phyloP scores from a whole-genome alignment of 2,888 invertebrate species.

The Galerucella nymphaeae region DNA sequence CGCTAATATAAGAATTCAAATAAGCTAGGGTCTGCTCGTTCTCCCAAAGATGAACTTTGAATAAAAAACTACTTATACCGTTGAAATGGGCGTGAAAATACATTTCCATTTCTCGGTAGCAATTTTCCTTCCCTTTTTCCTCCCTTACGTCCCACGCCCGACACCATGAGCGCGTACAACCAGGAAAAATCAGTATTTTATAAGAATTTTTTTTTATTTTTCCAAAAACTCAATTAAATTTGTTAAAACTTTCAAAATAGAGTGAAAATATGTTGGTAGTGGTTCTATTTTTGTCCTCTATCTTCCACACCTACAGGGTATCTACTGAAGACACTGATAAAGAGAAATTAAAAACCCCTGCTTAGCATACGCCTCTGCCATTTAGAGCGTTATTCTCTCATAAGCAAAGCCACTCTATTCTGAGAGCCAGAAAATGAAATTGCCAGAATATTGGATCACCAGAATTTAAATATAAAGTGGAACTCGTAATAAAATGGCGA shows the following conservation, averaged over 20 bases:
- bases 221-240: too few relatives aligned
- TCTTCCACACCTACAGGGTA: too few relatives aligned
- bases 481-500: constrained; percentile 59
- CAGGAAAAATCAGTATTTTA: neutral
- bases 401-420: constrained; percentile 54
- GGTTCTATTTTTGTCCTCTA: too few relatives aligned
- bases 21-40: constrained; percentile 52
- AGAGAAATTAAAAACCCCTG: neutral
- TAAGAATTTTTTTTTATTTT: neutral
- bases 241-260: too few relatives aligned
- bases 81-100: constrained; percentile 57
- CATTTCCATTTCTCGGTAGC: constrained; percentile 57
- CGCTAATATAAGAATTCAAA: constrained; percentile 58
- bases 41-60: constrained; percentile 49
- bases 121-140: constrained; percentile 52
- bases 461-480: constrained; percentile 66
- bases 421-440: constrained; percentile 61
- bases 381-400: constrained; percentile 51
- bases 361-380: constrained; percentile 13
- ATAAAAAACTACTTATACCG: constrained; percentile 61
- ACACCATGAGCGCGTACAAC: constrained; percentile 1
- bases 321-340: neutral
- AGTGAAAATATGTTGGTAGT: too few relatives aligned
- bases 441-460: constrained; percentile 65
- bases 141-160: constrained; percentile 37